These are phyloP conservation scores for Campylomormyrus numenius DNA, from an alignment of 2,113 vertebrate species.

Conservation along the genomic window DNA sequence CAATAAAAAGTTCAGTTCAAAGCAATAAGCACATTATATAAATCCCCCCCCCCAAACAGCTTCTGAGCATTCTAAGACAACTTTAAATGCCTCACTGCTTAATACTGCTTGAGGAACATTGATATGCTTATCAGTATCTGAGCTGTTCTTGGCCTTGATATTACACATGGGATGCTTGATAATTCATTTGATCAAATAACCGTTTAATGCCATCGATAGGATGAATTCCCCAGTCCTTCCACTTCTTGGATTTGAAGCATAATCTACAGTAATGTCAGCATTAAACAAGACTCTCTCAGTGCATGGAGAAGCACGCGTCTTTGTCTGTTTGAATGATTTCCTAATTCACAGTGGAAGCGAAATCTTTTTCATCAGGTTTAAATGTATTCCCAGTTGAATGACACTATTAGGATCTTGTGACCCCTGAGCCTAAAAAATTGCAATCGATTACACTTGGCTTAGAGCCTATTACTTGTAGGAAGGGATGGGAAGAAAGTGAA, in stretches of 20 bases:
- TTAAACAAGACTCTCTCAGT: not conserved
- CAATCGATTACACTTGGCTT: not conserved
- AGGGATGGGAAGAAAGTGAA: not conserved
- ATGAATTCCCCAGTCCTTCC: not conserved
- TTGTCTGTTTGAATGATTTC: not conserved
- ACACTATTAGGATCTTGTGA: not conserved
- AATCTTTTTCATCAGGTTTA: not conserved
- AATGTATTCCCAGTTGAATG: not conserved
- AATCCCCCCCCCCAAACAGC: not conserved
- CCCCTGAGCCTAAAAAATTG: not conserved
- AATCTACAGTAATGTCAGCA: not conserved
- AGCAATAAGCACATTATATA: slow-evolving; percentile 20
- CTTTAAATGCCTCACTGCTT: slow-evolving; percentile 15
- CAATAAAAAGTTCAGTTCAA: slow-evolving; percentile 18
- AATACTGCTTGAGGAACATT: slow-evolving; percentile 16
- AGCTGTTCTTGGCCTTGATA: slow-evolving; percentile 10
- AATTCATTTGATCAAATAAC: slow-evolving; percentile 19
- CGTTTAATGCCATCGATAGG: slow-evolving; percentile 13
- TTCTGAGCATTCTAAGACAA: slow-evolving; percentile 10
- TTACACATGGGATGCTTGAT: slow-evolving; percentile 11
- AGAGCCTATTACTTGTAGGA: not conserved
- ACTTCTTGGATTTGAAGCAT: not conserved
- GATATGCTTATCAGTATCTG: slow-evolving; percentile 14
- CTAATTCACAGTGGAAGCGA: not conserved
- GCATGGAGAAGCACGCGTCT: not conserved